Evolutionary conservation across 1,140 invertebrate genomes (phyloP).

Genomic region (Brachionus rotundiformis): DNA sequence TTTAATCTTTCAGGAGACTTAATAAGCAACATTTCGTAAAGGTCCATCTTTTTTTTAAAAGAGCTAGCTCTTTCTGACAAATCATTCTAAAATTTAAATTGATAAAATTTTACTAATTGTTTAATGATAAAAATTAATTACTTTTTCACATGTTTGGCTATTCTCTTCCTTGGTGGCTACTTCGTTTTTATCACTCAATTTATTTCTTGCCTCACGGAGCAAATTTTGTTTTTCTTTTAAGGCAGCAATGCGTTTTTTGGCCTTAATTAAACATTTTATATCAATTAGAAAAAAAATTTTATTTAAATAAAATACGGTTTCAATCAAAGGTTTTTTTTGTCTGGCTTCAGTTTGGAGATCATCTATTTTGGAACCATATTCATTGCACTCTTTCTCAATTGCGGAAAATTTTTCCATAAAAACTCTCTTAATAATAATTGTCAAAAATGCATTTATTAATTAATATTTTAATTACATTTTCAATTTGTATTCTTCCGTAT

Average conservation of each 20-base stretch:
- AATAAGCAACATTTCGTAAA: constrained; percentile 12
- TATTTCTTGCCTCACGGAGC: not conserved
- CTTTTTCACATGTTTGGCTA: not conserved
- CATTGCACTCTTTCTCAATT: not conserved
- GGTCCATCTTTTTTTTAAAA: constrained; percentile 16
- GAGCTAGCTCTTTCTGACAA: not conserved
- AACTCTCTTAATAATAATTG: not conserved
- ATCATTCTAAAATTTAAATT: not conserved
- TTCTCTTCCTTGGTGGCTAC: not conserved
- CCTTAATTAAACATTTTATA: not conserved
- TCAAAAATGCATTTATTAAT: not conserved
- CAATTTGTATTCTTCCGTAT: not conserved
- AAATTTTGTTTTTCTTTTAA: constrained; percentile 25
- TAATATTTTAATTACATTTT: not conserved
- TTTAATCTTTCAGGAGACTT: constrained; percentile 23
- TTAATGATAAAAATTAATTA: not conserved
- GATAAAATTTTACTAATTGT: no score
- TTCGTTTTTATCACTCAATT: not conserved
- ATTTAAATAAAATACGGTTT: not conserved
- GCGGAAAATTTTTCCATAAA: not conserved
- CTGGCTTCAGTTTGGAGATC: not conserved
- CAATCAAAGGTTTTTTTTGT: constrained; percentile 32
- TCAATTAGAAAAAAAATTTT: not conserved
- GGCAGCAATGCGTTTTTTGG: constrained; percentile 20
- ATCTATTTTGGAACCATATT: not conserved